A percentile compares a stretch with the other conserved stretches of the same genome.
Evolutionary conservation across 2,888 invertebrate species (phyloP).

Genomic region (Leucania comma): DNA sequence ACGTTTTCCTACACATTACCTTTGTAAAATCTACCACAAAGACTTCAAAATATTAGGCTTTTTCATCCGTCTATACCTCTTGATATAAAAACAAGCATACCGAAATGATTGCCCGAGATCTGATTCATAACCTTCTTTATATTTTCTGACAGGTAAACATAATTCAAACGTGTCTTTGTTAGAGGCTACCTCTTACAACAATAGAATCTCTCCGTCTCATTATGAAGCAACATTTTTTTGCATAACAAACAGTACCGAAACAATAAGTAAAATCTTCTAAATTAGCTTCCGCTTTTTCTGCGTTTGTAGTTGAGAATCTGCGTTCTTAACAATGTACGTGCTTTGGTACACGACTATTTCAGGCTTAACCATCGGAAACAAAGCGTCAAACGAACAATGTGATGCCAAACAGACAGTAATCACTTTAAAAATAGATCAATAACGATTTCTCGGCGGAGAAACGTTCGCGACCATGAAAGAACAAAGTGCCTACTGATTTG

Average conservation of each 20-base stretch:
- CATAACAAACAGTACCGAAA: conserved; percentile 71
- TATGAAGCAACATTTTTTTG: conserved; percentile 69
- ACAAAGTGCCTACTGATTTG: conserved; percentile 88
- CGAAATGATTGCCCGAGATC: conserved; percentile 58
- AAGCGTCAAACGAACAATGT: conserved; percentile 77
- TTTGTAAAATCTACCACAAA: conserved; percentile 68
- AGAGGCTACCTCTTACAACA: conserved; percentile 53
- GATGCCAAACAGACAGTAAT: conserved; percentile 79
- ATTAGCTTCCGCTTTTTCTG: conserved; percentile 80
- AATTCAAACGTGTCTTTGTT: conserved; percentile 66
- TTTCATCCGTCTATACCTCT: conserved; percentile 50
- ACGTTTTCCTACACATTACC: conserved; percentile 76
- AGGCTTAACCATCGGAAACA: conserved; percentile 54
- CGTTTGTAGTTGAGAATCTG: conserved; percentile 75
- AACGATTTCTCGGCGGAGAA: conserved; percentile 77
- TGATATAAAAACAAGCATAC: conserved; percentile 34
- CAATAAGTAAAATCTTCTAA: conserved; percentile 77
- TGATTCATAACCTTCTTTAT: conserved; percentile 63
- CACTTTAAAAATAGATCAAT: conserved; percentile 78
- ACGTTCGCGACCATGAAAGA: conserved; percentile 82
- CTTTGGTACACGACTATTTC: conserved; percentile 61
- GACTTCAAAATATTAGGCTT: conserved; percentile 62
- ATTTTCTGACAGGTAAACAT: conserved; percentile 64
- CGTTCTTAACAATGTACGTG: conserved; percentile 67
- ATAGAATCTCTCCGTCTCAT: conserved; percentile 63